Evolutionary conservation across 2,113 vertebrate genomes (phyloP).

Genomic region (Clarias gariepinus): DNA sequence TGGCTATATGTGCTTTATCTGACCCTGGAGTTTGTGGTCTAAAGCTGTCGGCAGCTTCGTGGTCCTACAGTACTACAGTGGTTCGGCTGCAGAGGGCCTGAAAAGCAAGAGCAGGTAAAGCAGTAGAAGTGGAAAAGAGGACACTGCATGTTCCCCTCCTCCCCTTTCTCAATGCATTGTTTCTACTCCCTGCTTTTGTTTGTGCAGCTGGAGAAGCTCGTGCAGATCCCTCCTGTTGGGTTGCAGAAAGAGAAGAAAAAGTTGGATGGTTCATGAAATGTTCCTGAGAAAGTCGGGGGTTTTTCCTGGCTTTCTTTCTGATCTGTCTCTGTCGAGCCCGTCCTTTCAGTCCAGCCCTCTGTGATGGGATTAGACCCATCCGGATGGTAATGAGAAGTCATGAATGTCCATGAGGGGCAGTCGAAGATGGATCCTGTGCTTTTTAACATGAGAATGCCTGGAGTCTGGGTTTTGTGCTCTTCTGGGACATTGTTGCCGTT

Average conservation of each 20-base stretch:
- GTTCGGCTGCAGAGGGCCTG: background rate
- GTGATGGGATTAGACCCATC: constrained; percentile 55
- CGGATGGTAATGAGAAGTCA: constrained; percentile 55
- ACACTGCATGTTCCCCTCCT: constrained; percentile 13
- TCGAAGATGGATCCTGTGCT: constrained; percentile 51
- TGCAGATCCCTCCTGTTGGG: constrained; percentile 47
- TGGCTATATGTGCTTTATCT: constrained; percentile 41
- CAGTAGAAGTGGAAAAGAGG: constrained; percentile 1
- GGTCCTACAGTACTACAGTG: constrained; percentile 11
- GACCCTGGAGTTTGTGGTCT: constrained; percentile 57
- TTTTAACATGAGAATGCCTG: constrained; percentile 52
- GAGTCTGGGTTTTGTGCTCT: constrained; percentile 21
- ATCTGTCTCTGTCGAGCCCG: constrained; percentile 43
- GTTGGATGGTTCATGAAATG: constrained; percentile 15
- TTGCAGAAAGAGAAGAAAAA: constrained; percentile 48
- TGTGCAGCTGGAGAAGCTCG: constrained; percentile 75
- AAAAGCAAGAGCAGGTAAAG: constrained; percentile 61
- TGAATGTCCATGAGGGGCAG: constrained; percentile 56
- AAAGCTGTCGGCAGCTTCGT: constrained; percentile 48
- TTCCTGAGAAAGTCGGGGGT: constrained; percentile 34
- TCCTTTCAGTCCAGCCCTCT: constrained; percentile 46
- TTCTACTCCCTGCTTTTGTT: constrained; percentile 67
- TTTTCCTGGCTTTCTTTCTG: constrained; percentile 28
- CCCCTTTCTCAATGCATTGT: constrained; percentile 64
- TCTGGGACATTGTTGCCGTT: constrained; percentile 10